A percentile compares a stretch with the other conserved stretches of the same genome.
Evolutionary conservation across 2,888 invertebrate species (phyloP).

Genomic region (Perdita meconis): DNA sequence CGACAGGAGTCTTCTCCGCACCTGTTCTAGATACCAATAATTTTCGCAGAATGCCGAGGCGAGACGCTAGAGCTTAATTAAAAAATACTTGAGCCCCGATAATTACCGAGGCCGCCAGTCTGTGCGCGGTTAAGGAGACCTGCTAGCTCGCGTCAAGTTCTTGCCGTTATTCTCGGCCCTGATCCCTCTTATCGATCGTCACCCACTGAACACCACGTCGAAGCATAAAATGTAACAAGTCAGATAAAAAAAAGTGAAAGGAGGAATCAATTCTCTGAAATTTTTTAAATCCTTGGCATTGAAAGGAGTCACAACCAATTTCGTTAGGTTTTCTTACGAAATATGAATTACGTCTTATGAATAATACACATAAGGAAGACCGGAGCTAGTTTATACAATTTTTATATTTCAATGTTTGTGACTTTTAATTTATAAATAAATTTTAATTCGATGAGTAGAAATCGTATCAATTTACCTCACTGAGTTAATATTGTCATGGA

Average conservation of each 20-base stretch:
- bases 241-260: neutral
- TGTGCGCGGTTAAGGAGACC: constrained; percentile 12
- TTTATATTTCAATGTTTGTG: no score
- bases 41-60: constrained; percentile 58
- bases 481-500: no score
- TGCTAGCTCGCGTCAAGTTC: constrained; percentile 17
- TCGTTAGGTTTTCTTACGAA: no score
- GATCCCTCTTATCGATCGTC: constrained; percentile 15
- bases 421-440: no score
- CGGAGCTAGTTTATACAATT: no score
- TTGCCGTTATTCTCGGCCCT: neutral
- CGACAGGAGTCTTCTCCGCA: constrained; percentile 48
- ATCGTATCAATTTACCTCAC: no score
- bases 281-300: no score
- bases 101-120: constrained; percentile 36
- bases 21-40: constrained; percentile 45
- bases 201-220: neutral
- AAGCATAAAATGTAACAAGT: neutral
- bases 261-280: neutral
- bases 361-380: no score
- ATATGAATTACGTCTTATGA: no score
- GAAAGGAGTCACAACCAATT: no score
- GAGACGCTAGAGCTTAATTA: constrained; percentile 59
- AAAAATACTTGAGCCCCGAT: constrained; percentile 61
- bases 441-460: no score